Evolutionary conservation across 2,888 invertebrate genomes (phyloP).

Genomic region (Ferdinandea cuprea): DNA sequence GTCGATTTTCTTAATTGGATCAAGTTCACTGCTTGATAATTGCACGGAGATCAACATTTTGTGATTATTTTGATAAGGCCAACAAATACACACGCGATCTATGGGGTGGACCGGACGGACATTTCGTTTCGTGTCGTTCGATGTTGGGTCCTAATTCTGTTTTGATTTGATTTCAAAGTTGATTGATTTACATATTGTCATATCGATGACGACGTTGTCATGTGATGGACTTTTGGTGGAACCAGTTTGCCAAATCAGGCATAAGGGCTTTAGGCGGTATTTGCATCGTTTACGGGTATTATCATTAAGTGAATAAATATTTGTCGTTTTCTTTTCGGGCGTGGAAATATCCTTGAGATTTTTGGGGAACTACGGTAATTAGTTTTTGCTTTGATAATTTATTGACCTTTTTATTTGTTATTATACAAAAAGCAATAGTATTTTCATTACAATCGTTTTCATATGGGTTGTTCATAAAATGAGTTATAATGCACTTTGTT

Average conservation of each 20-base stretch:
- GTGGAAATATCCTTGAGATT: slow-evolving; percentile 39
- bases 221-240: background rate
- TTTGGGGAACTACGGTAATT: slow-evolving; percentile 28
- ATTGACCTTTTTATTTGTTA: slow-evolving; percentile 22
- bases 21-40: slow-evolving; percentile 64
- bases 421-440: no score
- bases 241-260: slow-evolving; percentile 47
- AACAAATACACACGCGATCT: background rate
- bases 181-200: slow-evolving; percentile 60
- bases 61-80: slow-evolving; percentile 58
- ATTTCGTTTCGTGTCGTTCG: background rate
- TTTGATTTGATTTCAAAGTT: slow-evolving; percentile 59
- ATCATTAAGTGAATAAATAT: slow-evolving; percentile 64
- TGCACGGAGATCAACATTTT: slow-evolving; percentile 36
- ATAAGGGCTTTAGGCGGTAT: slow-evolving; percentile 20
- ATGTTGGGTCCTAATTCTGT: slow-evolving; percentile 23
- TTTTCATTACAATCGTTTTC: no score
- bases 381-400: slow-evolving; percentile 31
- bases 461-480: no score
- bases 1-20: slow-evolving; percentile 59
- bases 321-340: slow-evolving; percentile 48
- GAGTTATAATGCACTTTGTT: no score
- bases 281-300: slow-evolving; percentile 25
- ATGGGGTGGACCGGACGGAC: background rate
- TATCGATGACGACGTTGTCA: background rate